A percentile compares a stretch with the other conserved stretches of the same genome.
Conservation (phyloP, 2,888 invertebrate genomes). For the Xiphydria camelus region DNA sequence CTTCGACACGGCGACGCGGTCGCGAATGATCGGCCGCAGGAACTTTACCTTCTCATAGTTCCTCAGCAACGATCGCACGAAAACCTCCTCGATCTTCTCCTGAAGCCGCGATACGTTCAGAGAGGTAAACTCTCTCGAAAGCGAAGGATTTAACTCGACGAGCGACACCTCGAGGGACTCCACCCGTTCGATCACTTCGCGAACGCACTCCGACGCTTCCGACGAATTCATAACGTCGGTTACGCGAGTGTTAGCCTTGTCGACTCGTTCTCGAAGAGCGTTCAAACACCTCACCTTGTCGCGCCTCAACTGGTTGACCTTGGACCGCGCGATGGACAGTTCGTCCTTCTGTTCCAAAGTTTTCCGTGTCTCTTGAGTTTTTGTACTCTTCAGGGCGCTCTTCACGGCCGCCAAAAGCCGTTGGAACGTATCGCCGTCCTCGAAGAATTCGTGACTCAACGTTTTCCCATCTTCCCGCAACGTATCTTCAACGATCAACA, state of each 20-base stretch:
- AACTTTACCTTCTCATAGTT: constrained; percentile 5
- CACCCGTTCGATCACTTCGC: too few species aligned
- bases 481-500: constrained; percentile 9
- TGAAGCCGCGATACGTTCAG: too few species aligned
- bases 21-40: constrained; percentile 3
- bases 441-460: constrained; percentile 13
- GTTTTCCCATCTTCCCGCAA: constrained; percentile 13
- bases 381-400: constrained; percentile 5
- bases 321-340: too few species aligned
- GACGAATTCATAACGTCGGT: too few species aligned
- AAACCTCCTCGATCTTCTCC: constrained; percentile 5
- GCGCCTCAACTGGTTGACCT: too few species aligned
- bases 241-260: too few species aligned
- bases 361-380: not conserved
- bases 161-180: too few species aligned
- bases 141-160: too few species aligned
- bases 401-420: constrained; percentile 15
- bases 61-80: constrained; percentile 11
- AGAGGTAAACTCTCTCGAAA: too few species aligned
- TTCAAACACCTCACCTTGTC: constrained; percentile 8
- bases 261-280: too few species aligned
- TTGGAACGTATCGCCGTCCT: constrained; percentile 2
- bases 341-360: too few species aligned
- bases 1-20: not conserved
- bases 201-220: too few species aligned